These are phyloP conservation scores for Garra rufa DNA, from an alignment of 2,113 vertebrate genomes.

Conservation along the genomic window DNA sequence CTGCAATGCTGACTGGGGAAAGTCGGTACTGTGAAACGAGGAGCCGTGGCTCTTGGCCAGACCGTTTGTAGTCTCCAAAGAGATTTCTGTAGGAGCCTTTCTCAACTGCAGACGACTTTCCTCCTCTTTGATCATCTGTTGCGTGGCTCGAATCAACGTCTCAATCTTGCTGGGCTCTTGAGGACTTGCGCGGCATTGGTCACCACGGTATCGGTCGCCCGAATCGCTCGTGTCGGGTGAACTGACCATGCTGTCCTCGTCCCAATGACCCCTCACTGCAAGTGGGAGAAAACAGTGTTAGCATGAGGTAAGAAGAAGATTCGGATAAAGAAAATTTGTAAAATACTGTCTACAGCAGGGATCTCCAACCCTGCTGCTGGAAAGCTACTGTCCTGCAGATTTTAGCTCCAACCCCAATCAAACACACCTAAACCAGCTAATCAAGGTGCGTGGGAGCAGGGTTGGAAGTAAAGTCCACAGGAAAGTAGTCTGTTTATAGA, in stretches of 20 bases:
- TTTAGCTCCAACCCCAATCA: no score
- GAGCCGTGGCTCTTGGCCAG: conserved; percentile 83
- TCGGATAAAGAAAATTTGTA: no score
- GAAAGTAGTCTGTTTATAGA: no score
- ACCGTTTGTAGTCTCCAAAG: conserved; percentile 83
- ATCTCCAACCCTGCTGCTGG: no score
- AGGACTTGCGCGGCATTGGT: conserved; percentile 85
- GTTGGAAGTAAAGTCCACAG: no score
- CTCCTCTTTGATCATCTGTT: conserved; percentile 99
- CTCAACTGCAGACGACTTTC: conserved; percentile 86
- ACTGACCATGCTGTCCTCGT: conserved; percentile 93
- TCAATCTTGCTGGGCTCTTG: conserved; percentile 95
- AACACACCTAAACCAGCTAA: no score
- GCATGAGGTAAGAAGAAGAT: no score
- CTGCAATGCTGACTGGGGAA: conserved; percentile 79
- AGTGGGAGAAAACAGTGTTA: conserved; percentile 42
- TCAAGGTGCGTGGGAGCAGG: no score
- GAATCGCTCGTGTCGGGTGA: conserved; percentile 95
- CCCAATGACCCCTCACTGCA: conserved; percentile 91
- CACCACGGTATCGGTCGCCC: conserved; percentile 84
- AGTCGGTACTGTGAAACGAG: conserved; percentile 81
- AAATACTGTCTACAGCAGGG: no score
- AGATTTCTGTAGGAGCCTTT: conserved; percentile 75
- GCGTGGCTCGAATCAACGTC: conserved; percentile 93
- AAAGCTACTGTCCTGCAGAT: no score